Percentiles rank a stretch among this genome's conserved stretches.
Conservation (phyloP, 2,113 vertebrate species). For the Arothron firmamentum region DNA sequence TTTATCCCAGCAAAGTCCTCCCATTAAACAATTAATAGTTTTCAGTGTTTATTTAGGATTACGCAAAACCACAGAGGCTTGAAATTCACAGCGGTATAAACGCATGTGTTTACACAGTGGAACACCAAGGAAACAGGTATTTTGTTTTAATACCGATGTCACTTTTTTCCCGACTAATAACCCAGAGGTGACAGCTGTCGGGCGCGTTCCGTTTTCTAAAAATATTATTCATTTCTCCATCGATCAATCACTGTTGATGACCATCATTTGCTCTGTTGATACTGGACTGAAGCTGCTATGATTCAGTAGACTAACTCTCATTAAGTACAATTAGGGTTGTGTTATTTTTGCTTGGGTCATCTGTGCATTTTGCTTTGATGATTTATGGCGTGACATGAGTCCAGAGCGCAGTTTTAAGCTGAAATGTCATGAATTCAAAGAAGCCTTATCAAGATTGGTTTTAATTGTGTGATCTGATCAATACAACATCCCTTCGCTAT, state of each 20-base stretch:
- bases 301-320: constrained; percentile 28
- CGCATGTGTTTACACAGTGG: background rate
- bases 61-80: background rate
- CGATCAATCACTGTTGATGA: constrained; percentile 26
- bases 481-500: too few relatives aligned
- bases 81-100: background rate
- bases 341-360: constrained; percentile 20
- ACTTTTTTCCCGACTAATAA: background rate
- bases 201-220: background rate
- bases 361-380: constrained; percentile 12
- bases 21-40: constrained; percentile 9
- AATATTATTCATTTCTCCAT: constrained; percentile 12
- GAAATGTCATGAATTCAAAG: background rate
- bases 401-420: background rate
- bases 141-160: background rate
- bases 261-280: constrained; percentile 49
- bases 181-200: constrained; percentile 17
- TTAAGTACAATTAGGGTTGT: constrained; percentile 38
- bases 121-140: background rate
- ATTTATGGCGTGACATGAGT: constrained; percentile 12
- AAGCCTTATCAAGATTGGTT: background rate
- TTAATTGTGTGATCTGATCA: background rate
- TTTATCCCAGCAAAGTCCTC: background rate
- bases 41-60: background rate
- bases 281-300: constrained; percentile 23